Conservation (phyloP, 2,797 vertebrate species). For the Mustela erminea region DNA sequence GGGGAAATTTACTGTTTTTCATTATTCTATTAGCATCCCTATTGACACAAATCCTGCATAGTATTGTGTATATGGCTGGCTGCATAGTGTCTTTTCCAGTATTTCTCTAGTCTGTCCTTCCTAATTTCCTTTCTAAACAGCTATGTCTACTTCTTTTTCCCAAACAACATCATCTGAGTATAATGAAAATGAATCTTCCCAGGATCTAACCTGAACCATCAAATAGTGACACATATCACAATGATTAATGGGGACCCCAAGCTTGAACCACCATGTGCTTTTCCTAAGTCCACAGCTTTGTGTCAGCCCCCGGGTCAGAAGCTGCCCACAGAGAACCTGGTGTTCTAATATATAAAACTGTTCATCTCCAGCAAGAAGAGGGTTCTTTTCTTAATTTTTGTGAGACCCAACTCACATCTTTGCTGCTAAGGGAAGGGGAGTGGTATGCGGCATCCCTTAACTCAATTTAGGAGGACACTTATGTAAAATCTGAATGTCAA, state of each 20-base stretch:
- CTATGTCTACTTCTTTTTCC: neutral
- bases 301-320: neutral
- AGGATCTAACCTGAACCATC: neutral
- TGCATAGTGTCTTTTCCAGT: neutral
- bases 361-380: neutral
- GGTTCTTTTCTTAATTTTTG: neutral
- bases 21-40: neutral
- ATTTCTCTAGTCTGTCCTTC: neutral
- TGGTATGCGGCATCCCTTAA: too few species aligned
- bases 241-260: neutral
- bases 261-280: neutral
- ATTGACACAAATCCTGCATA: neutral
- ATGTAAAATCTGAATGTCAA: neutral
- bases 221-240: neutral
- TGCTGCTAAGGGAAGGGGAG: neutral
- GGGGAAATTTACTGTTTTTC: neutral
- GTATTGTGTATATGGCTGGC: neutral
- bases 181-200: neutral
- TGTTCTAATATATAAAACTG: neutral
- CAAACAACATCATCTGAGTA: neutral
- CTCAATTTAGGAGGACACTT: neutral
- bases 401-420: neutral
- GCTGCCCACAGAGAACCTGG: neutral
- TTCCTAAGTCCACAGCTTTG: neutral
- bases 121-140: slow-evolving; percentile 4